These are phyloP conservation scores for Julus scanicus DNA, from an alignment of 2,888 invertebrate genomes.

Conservation along the genomic window DNA sequence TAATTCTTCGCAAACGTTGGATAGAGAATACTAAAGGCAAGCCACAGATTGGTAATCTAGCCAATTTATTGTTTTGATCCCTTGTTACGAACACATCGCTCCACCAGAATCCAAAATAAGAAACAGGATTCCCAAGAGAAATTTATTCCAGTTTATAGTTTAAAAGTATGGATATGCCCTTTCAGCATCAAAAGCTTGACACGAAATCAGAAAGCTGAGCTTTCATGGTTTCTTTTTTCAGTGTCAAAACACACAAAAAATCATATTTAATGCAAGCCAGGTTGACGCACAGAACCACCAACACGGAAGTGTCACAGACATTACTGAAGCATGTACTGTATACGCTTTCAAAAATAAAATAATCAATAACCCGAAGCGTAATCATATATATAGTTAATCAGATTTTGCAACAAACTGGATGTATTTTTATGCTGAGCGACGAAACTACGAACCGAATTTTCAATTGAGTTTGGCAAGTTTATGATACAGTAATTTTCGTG, in stretches of 20 bases:
- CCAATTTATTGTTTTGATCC: constrained; percentile 30
- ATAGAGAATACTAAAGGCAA: neutral
- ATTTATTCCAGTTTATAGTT: neutral
- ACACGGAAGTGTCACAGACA: constrained; percentile 8
- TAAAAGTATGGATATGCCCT: neutral
- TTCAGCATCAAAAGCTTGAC: neutral
- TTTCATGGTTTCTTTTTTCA: neutral
- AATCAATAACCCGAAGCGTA: constrained; percentile 13
- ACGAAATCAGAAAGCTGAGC: neutral
- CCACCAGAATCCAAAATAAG: neutral
- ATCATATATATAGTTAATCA: constrained; percentile 42
- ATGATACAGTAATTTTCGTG: neutral
- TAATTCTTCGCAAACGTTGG: neutral
- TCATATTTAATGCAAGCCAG: constrained; percentile 42
- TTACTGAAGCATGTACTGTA: neutral
- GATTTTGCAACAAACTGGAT: constrained; percentile 38
- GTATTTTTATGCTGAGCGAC: neutral
- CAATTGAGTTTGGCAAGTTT: constrained; percentile 39
- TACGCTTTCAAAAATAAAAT: neutral
- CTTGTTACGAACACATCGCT: neutral
- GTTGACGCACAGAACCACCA: neutral
- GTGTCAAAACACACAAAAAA: constrained; percentile 4
- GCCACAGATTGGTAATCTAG: neutral
- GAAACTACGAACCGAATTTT: constrained; percentile 14
- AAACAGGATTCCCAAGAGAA: neutral